phyloP scores from a whole-genome alignment of 2,797 vertebrate species.

The Myiotriccus ornatus region DNA sequence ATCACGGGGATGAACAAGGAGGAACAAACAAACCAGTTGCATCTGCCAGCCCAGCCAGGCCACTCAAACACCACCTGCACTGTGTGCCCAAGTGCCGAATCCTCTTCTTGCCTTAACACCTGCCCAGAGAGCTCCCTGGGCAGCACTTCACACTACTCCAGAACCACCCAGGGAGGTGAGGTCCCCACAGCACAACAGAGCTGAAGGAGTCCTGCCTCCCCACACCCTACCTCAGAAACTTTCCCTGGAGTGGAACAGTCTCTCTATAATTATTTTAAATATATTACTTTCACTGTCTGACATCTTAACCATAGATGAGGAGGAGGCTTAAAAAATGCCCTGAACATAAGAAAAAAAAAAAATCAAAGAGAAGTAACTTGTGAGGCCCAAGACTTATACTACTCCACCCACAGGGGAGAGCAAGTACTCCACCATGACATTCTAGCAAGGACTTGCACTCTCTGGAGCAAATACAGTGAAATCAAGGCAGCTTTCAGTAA shows the following conservation, averaged over 20 bases:
- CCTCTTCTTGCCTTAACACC: not conserved
- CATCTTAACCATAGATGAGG: not conserved
- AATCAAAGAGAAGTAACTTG: not conserved
- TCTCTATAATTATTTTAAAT: not conserved
- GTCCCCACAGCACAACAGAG: not conserved
- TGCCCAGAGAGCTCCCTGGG: not conserved
- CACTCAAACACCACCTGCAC: not conserved
- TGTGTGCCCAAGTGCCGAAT: fast-evolving
- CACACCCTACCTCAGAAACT: not conserved
- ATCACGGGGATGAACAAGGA: conserved; percentile 67
- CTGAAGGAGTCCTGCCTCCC: not conserved
- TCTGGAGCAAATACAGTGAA: not conserved
- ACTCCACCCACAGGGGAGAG: not conserved
- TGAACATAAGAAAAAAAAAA: not conserved
- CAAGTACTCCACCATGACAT: fast-evolving
- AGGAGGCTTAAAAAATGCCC: not conserved
- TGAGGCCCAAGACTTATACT: not conserved
- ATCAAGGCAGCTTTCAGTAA: not conserved
- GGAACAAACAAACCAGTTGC: not conserved
- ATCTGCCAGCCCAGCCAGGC: not conserved
- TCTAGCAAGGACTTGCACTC: not conserved
- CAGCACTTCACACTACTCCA: not conserved
- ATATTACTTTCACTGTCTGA: not conserved
- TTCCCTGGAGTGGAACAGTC: not conserved
- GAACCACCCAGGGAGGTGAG: not conserved